Percentiles rank a stretch among this genome's conserved stretches.
Evolutionary conservation across 2,888 invertebrate species (phyloP).

Genomic region (Morpho achilles): DNA sequence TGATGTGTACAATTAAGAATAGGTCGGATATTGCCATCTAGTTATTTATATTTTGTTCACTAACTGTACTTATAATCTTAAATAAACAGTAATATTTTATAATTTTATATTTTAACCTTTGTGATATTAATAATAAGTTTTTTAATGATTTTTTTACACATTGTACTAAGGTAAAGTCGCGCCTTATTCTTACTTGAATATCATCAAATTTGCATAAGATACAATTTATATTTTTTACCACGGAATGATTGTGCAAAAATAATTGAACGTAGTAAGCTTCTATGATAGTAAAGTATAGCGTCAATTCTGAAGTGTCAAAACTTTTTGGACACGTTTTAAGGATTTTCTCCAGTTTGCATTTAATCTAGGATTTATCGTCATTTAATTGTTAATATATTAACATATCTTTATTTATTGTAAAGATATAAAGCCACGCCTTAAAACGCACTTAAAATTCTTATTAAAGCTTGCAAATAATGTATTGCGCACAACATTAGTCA

Average conservation of each 20-base stretch:
- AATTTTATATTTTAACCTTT: not conserved
- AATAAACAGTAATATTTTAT: not conserved
- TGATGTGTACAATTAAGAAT: conserved; percentile 4
- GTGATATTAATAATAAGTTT: not conserved
- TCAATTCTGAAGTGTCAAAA: conserved; percentile 55
- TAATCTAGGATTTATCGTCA: conserved; percentile 16
- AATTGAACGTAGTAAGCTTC: conserved; percentile 1
- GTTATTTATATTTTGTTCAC: not conserved
- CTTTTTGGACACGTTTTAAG: conserved; percentile 49
- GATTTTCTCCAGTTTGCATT: conserved; percentile 28
- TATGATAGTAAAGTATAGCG: conserved; percentile 11
- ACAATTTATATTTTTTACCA: conserved; percentile 4
- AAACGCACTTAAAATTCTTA: not conserved
- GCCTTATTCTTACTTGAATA: conserved; percentile 3
- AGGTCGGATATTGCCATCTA: not conserved
- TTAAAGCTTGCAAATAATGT: not conserved
- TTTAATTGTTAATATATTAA: conserved; percentile 5
- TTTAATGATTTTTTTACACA: not conserved
- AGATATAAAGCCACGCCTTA: conserved; percentile 6
- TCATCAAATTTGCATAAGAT: not conserved
- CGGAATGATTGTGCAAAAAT: not conserved
- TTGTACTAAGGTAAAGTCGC: too few relatives aligned
- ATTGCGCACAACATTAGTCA: not conserved
- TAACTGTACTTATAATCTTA: not conserved
- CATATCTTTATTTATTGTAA: conserved; percentile 10